Evolutionary conservation across 2,797 vertebrate genomes (phyloP).

Genomic region (Rhincodon typus): DNA sequence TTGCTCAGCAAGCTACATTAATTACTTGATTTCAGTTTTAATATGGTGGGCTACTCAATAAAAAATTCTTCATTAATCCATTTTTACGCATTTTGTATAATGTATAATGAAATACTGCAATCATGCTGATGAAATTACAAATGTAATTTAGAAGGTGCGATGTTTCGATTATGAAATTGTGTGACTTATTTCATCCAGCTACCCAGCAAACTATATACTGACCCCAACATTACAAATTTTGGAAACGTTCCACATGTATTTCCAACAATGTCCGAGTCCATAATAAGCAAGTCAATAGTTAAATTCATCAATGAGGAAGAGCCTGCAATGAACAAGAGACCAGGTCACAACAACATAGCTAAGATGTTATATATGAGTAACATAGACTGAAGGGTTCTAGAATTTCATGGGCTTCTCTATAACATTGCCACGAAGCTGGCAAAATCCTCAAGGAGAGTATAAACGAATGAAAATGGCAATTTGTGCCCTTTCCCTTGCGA

Average conservation of each 20-base stretch:
- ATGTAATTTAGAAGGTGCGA: background rate
- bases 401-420: background rate
- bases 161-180: slow-evolving; percentile 8
- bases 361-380: background rate
- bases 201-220: background rate
- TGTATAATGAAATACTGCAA: background rate
- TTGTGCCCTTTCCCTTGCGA: background rate
- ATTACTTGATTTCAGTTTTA: slow-evolving; percentile 29
- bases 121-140: background rate
- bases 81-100: background rate
- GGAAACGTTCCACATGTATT: background rate
- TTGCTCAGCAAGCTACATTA: slow-evolving; percentile 24
- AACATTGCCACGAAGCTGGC: background rate
- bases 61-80: slow-evolving; percentile 31
- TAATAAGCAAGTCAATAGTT: background rate
- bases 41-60: slow-evolving; percentile 19
- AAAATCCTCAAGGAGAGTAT: background rate
- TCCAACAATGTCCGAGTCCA: background rate
- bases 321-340: background rate
- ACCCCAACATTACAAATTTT: background rate
- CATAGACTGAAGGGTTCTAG: too few species aligned
- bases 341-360: background rate
- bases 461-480: too few species aligned
- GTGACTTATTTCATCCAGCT: slow-evolving; percentile 1
- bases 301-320: background rate